Evolutionary conservation across 2,113 vertebrate genomes (phyloP), one percentile per base, ranked within the genome.

Genomic region (Rhombomys opimus): DNA sequence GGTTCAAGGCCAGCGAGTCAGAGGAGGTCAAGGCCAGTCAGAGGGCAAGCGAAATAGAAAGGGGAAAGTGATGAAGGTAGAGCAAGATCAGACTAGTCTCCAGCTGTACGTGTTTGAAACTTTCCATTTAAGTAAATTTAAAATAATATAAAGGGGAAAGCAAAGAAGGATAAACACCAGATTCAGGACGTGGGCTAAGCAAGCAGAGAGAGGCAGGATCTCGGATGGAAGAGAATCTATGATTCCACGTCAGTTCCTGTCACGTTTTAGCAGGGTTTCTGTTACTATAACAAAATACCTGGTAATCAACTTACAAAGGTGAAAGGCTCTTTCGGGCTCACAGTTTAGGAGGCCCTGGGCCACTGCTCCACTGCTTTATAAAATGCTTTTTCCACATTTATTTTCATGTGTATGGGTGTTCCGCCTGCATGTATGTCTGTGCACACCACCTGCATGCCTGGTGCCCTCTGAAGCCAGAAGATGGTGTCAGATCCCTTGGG

Each of bases 71-170:
- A 17, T 35, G 7, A 65, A 35, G n/a, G 38, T 30, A 17, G 15
- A 7, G 20, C 23, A 35, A 84, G 54, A 18, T 9, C 14, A 32
- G 32, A 65, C 23, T n/a, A 46, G 63, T 50, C 65, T 75, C 67
- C 4, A 75, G 11, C 35, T 95, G 32, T 50, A 52, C 7, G 9
- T 35, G 61, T 27, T 65, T 93, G 84, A 93, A 86, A 30, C 41
- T 57, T 72, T 78, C 80, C 59, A 87, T 32, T 54, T 25, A 46
- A 22, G 61, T 82, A 59, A n/a, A 78, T 46, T 80, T 70, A 35
- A 89, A 90, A 65, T 72, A 70, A 59, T 27, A 57, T 10, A 78
- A 88, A 89, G 46, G 81, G 22, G 8, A 77, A 95, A 94, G 50
- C n/a, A 84, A 85, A 18, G 50, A 73, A 15, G 27, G 14, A 35